phyloP scores from a whole-genome alignment of 1,140 invertebrate genomes.

The Drosophila cardini region DNA sequence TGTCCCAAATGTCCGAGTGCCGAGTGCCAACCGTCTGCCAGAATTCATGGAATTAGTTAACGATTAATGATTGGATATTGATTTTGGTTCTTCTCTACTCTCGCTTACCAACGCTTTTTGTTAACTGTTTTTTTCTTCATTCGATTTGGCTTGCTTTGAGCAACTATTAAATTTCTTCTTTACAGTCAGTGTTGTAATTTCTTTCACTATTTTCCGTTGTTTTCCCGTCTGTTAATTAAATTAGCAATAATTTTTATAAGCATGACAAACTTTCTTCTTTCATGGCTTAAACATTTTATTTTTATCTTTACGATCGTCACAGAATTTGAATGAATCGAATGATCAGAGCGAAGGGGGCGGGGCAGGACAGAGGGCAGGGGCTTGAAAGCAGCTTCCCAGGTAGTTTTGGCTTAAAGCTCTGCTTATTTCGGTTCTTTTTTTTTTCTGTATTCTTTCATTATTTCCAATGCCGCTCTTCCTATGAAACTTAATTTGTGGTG shows the following conservation, averaged over 20 bases:
- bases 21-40: constrained; percentile 51
- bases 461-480: constrained; percentile 56
- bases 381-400: constrained; percentile 28
- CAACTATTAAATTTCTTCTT: constrained; percentile 1
- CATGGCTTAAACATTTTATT: constrained; percentile 19
- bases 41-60: constrained; percentile 83
- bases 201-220: background rate
- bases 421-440: constrained; percentile 9
- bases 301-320: constrained; percentile 42
- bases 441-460: constrained; percentile 26
- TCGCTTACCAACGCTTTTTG: constrained; percentile 1
- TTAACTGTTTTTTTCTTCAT: background rate
- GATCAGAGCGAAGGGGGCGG: background rate
- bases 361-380: background rate
- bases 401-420: constrained; percentile 14
- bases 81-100: constrained; percentile 48
- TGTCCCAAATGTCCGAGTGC: constrained; percentile 15
- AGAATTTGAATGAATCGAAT: constrained; percentile 10
- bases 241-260: constrained; percentile 34
- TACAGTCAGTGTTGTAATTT: background rate
- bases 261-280: constrained; percentile 42
- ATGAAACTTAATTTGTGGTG: constrained; percentile 77
- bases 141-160: background rate
- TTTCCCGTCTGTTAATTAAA: constrained; percentile 19
- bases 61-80: constrained; percentile 83